Evolutionary conservation across 2,797 vertebrate genomes (phyloP), one percentile per base, ranked within the genome.

Genomic region (Cyclopterus lumpus): DNA sequence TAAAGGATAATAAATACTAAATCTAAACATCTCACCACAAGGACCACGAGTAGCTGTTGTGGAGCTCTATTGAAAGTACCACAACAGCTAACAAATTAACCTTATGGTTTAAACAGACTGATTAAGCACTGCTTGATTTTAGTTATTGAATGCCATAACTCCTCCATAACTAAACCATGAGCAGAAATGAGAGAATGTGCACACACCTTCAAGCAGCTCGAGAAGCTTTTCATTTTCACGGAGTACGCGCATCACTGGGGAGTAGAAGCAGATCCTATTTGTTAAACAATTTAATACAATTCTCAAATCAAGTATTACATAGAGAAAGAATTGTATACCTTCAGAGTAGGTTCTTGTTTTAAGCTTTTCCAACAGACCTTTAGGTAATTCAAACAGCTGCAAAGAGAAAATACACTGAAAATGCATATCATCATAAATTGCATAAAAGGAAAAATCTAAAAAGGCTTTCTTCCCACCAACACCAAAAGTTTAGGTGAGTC

Each of bases 311-410:
- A 67, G 22, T 6, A 42, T 30, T 26, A 11, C 0, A 61, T 4
- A 3, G 5, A n/a, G 14, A 40, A 60, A 62, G 6, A 34, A 26
- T 42, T 1, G n/a, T 18, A 5, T 82, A 88, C 89, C 89, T 82
- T 89, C 22, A 16, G 42, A 24, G 73, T 91, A 92, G 2, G 28
- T 65, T 16, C 28, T 36, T 0, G 0, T 6, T 11, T 18, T 0
- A 3, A 79, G 28, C 10, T 8, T 11, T 1, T 28, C 0, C 2
- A 83, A 12, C n/a, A 93, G 24, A 2, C 10, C 5, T 8, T 0
- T 0, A n/a, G 92, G 82, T 77, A 93, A 80, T 65, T 92, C 55
- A 67, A 93, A 71, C 7, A 92, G 6, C 93, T 93, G 63, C 51
- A 77, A 42, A 73, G 28, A 81, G n/a, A 74, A 65, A 74, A 71